A percentile compares a stretch with the other conserved stretches of the same genome.
Evolutionary conservation across 2,888 invertebrate species (phyloP).

Genomic region (Parnassius apollo): DNA sequence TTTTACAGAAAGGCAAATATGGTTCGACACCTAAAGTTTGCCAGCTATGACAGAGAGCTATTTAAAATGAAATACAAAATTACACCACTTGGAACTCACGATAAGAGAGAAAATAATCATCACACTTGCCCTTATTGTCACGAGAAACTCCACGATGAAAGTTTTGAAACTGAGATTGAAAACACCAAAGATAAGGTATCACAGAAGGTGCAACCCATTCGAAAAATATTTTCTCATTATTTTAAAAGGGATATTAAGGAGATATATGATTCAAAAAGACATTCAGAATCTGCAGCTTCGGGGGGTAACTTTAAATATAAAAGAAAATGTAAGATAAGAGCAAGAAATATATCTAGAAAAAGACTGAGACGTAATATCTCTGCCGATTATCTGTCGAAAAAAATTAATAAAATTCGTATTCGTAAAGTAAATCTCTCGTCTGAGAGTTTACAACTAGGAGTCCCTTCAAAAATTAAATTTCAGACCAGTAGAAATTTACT

Average conservation of each 20-base stretch:
- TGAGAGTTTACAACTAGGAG: neutral
- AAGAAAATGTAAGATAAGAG: conserved; percentile 8
- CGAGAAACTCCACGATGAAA: conserved; percentile 4
- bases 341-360: neutral
- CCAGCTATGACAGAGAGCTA: conserved; percentile 2
- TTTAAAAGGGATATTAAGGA: neutral
- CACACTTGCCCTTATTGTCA: conserved; percentile 1
- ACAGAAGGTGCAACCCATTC: neutral
- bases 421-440: conserved; percentile 13
- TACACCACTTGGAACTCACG: neutral
- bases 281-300: neutral
- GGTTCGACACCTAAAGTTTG: conserved; percentile 8
- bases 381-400: conserved; percentile 3
- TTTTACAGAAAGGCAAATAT: conserved; percentile 17
- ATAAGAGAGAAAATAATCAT: neutral
- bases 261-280: neutral
- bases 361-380: neutral
- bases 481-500: neutral
- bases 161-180: neutral
- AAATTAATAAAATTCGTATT: conserved; percentile 12
- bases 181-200: conserved; percentile 1
- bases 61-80: conserved; percentile 5
- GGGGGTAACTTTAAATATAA: conserved; percentile 20
- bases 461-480: conserved; percentile 8
- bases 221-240: neutral